Evolutionary conservation across 2,113 vertebrate genomes (phyloP).

Genomic region (Muscicapa adusta): DNA sequence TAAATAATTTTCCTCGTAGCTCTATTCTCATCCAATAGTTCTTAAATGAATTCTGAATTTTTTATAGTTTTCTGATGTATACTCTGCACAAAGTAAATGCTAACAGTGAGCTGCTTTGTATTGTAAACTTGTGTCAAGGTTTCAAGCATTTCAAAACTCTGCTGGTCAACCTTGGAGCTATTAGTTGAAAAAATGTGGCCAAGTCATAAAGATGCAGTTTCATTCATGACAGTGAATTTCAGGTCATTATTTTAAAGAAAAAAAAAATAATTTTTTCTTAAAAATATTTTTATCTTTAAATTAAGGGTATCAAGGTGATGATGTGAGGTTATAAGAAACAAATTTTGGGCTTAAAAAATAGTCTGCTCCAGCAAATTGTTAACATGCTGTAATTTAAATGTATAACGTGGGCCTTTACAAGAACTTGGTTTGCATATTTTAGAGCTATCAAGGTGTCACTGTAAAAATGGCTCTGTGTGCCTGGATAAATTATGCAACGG

Average conservation of each 20-base stretch:
- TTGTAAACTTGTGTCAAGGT: not conserved
- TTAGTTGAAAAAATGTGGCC: not conserved
- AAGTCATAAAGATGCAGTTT: not conserved
- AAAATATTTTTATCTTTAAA: not conserved
- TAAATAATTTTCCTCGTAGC: not conserved
- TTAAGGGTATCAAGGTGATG: not conserved
- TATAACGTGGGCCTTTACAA: not conserved
- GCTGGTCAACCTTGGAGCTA: not conserved
- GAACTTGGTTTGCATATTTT: slow-evolving; percentile 6
- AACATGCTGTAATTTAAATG: not conserved
- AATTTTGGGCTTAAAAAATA: not conserved
- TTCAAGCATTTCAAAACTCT: not conserved
- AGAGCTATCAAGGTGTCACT: not conserved
- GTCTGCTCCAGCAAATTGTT: not conserved
- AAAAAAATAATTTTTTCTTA: not conserved
- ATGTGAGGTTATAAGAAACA: not conserved
- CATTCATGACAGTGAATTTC: not conserved
- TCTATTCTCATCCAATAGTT: not conserved
- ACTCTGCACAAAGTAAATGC: not conserved
- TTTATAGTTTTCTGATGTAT: not conserved
- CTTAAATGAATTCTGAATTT: not conserved
- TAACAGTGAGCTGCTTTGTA: not conserved
- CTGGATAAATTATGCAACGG: not conserved
- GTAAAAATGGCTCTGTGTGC: not conserved
- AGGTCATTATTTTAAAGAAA: not conserved